Conservation (phyloP, 2,113 vertebrate genomes). For the Bombycilla garrulus region DNA sequence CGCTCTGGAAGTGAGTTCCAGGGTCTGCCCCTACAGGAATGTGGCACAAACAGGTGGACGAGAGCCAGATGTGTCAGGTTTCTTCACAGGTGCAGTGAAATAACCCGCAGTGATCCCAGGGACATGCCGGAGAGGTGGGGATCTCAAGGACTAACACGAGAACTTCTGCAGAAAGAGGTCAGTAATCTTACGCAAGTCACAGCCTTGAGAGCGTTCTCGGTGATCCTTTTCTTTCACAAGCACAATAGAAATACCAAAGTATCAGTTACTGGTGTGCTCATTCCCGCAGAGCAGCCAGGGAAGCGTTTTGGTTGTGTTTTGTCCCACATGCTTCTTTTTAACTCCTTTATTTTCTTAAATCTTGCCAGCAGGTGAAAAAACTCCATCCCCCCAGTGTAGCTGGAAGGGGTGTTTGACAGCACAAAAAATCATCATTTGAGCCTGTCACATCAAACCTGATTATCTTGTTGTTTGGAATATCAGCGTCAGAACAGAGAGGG, state of each 20-base stretch:
- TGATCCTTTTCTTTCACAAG: background rate
- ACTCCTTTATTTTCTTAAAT: background rate
- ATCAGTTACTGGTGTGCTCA: background rate
- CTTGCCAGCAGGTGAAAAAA: background rate
- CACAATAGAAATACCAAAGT: background rate
- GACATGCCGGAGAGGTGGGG: background rate
- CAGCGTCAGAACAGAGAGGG: background rate
- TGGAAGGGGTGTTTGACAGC: background rate
- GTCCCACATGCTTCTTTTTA: background rate
- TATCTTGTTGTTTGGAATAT: background rate
- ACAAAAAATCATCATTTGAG: background rate
- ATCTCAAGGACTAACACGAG: background rate
- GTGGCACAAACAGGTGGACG: background rate
- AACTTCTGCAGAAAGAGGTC: background rate
- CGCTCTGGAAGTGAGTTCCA: background rate
- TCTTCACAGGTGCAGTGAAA: background rate
- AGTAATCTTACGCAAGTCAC: background rate
- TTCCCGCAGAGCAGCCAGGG: background rate
- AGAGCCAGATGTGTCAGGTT: background rate
- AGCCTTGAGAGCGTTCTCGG: background rate
- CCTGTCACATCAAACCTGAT: background rate
- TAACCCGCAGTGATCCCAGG: background rate
- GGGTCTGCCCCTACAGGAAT: background rate
- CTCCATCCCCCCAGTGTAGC: background rate
- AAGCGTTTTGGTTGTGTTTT: background rate